Percentiles rank a stretch among this genome's conserved stretches.
phyloP scores from a whole-genome alignment of 2,888 invertebrate species.

The Eupithecia inturbata region DNA sequence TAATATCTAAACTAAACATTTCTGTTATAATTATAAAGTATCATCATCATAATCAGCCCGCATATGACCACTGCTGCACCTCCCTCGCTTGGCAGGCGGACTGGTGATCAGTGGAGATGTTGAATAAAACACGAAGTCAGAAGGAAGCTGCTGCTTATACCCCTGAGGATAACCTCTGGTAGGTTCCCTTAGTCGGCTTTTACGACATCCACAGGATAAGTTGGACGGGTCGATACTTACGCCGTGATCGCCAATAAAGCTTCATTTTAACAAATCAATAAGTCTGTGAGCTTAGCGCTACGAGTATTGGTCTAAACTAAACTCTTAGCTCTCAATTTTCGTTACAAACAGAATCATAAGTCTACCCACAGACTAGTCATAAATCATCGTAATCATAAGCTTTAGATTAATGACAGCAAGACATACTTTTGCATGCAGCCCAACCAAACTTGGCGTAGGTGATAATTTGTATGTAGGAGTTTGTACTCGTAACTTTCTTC shows the following conservation, averaged over 20 bases:
- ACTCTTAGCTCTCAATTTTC: background rate
- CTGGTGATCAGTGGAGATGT: background rate
- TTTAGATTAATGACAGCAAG: conserved; percentile 9
- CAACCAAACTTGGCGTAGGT: conserved; percentile 35
- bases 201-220: background rate
- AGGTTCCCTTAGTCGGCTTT: no score
- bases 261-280: background rate
- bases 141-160: background rate
- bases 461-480: conserved; percentile 44
- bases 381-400: conserved; percentile 11
- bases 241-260: background rate
- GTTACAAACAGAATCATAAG: background rate
- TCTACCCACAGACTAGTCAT: conserved; percentile 4
- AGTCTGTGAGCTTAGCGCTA: background rate
- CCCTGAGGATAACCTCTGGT: no score
- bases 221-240: background rate
- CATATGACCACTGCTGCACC: background rate
- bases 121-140: background rate
- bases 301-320: background rate
- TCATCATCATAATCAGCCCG: background rate
- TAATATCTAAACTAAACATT: background rate
- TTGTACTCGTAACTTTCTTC: conserved; percentile 41
- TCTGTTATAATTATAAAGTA: background rate
- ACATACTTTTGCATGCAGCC: conserved; percentile 25
- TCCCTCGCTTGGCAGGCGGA: background rate